Evolutionary conservation across 2,797 vertebrate genomes (phyloP).

Genomic region (Spinus olivaceus): DNA sequence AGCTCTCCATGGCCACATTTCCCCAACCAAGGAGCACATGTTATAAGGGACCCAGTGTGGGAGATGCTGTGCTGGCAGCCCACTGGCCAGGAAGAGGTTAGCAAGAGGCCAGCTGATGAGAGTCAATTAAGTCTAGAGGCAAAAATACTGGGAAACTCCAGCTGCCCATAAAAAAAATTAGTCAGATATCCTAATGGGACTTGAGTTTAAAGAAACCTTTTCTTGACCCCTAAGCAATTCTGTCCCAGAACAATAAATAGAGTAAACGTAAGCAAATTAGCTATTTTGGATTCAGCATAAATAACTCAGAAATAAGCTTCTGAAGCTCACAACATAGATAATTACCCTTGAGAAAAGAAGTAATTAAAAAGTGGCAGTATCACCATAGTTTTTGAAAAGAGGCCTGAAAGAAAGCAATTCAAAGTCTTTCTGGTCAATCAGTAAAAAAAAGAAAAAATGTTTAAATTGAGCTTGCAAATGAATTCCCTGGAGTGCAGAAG

Average conservation of each 20-base stretch:
- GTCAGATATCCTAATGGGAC: background rate
- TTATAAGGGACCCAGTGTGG: rapidly evolving
- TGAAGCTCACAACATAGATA: constrained; percentile 4
- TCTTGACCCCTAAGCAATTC: background rate
- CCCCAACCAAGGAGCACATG: rapidly evolving
- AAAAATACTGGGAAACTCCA: constrained; percentile 35
- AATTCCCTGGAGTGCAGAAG: background rate
- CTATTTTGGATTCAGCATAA: constrained; percentile 31
- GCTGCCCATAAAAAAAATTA: background rate
- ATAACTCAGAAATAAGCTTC: constrained; percentile 27
- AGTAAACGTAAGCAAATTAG: constrained; percentile 14
- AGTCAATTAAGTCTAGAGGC: background rate
- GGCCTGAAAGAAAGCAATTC: background rate
- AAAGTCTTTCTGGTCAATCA: background rate
- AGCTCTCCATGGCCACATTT: background rate
- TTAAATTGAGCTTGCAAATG: background rate
- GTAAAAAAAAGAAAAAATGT: background rate
- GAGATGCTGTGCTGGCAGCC: background rate
- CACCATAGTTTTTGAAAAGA: background rate
- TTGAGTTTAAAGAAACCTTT: constrained; percentile 15
- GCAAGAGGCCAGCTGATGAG: background rate
- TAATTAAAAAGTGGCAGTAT: constrained; percentile 24
- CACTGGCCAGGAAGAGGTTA: background rate
- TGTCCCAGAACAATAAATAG: constrained; percentile 10
- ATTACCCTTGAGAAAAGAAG: constrained; percentile 15